Percentiles rank a stretch among this genome's conserved stretches.
Conservation (phyloP, 2,113 vertebrate species). For the Hipposideros armiger region DNA sequence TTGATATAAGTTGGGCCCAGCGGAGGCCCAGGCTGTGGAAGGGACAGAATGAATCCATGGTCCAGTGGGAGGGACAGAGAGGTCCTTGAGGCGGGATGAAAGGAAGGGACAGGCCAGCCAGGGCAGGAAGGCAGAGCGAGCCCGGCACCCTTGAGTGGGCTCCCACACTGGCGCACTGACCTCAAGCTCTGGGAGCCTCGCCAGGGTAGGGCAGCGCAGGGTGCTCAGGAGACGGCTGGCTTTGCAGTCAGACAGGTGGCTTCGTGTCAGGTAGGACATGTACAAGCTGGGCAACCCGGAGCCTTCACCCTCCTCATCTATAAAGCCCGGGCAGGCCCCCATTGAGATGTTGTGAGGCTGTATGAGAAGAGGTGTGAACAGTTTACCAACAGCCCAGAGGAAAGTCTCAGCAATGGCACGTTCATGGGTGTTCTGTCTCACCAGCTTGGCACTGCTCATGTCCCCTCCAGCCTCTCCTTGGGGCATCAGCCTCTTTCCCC, state of each 20-base stretch:
- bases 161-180: fast-evolving
- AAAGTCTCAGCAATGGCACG: background rate
- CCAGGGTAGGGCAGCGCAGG: background rate
- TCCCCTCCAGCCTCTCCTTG: background rate
- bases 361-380: background rate
- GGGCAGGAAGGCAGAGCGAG: background rate
- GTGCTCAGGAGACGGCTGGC: background rate
- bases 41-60: background rate
- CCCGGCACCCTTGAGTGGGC: fast-evolving
- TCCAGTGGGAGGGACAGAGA: background rate
- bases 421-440: background rate
- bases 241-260: background rate
- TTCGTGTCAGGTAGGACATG: background rate
- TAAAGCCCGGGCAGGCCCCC: background rate
- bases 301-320: background rate
- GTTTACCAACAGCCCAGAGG: background rate
- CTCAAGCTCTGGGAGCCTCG: background rate
- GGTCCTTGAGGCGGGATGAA: background rate
- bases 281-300: background rate
- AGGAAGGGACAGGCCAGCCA: background rate
- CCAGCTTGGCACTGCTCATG: too few relatives aligned
- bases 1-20: background rate
- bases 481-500: too few relatives aligned
- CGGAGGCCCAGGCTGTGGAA: background rate
- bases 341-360: background rate